A percentile compares a stretch with the other conserved stretches of the same genome.
phyloP scores from a whole-genome alignment of 2,797 vertebrate species.

The Huso huso region DNA sequence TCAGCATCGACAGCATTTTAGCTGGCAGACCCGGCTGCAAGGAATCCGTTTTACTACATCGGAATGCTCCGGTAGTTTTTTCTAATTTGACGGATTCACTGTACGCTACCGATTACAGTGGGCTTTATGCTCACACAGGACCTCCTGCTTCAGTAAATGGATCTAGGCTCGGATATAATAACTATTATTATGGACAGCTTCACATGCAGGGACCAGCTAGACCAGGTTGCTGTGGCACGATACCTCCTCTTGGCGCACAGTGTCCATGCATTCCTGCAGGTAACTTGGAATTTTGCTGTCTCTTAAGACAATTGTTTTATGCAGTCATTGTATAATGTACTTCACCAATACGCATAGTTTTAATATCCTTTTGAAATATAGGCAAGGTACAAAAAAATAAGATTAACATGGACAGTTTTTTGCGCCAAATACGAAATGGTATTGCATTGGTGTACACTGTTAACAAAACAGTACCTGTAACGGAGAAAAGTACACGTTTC shows the following conservation, averaged over 20 bases:
- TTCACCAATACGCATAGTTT: too few species aligned
- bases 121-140: slow-evolving; percentile 77
- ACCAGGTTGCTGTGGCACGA: slow-evolving; percentile 79
- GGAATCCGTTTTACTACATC: slow-evolving; percentile 77
- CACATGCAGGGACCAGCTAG: slow-evolving; percentile 79
- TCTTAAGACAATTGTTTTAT: too few species aligned
- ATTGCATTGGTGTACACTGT: too few species aligned
- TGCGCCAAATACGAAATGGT: too few species aligned
- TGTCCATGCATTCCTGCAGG: slow-evolving; percentile 88
- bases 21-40: slow-evolving; percentile 89
- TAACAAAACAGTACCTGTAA: too few species aligned
- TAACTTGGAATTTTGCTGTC: slow-evolving; percentile 37
- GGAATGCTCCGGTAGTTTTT: slow-evolving; percentile 75
- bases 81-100: slow-evolving; percentile 75
- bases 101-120: slow-evolving; percentile 76
- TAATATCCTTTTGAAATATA: too few species aligned
- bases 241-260: slow-evolving; percentile 73
- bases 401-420: too few species aligned
- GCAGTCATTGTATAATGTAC: too few species aligned
- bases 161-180: slow-evolving; percentile 80
- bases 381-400: too few species aligned
- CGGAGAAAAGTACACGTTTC: too few species aligned
- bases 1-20: slow-evolving; percentile 96
- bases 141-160: slow-evolving; percentile 67
- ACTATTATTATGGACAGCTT: slow-evolving; percentile 92